These are phyloP conservation scores for Caracal caracal DNA, from an alignment of 2,113 vertebrate species.

Conservation along the genomic window DNA sequence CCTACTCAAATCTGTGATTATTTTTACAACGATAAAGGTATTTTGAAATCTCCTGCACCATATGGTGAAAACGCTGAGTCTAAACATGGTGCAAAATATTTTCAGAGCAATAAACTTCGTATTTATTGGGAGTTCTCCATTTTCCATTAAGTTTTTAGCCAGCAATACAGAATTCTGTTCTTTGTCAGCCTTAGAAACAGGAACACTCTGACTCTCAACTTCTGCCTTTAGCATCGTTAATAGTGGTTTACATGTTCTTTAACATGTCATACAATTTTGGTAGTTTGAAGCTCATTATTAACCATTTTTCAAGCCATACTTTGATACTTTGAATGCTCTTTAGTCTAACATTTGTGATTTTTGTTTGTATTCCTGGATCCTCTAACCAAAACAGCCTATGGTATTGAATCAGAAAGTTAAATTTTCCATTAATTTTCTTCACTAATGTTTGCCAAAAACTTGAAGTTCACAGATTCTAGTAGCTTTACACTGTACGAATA, in stretches of 20 bases:
- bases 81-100: background rate
- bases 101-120: background rate
- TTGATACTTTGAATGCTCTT: constrained; percentile 88
- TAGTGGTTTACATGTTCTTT: constrained; percentile 85
- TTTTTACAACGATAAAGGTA: background rate
- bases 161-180: constrained; percentile 91
- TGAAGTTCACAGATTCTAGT: constrained; percentile 93
- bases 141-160: constrained; percentile 94
- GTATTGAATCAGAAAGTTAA: constrained; percentile 95
- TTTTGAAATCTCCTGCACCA: background rate
- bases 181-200: constrained; percentile 86
- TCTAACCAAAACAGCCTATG: constrained; percentile 93
- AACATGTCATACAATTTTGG: constrained; percentile 94
- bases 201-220: constrained; percentile 85
- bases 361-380: constrained; percentile 89
- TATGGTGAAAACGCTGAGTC: background rate
- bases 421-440: constrained; percentile 93
- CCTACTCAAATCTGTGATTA: background rate
- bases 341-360: constrained; percentile 93
- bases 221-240: constrained; percentile 94
- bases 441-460: constrained; percentile 94
- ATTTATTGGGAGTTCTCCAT: constrained; percentile 61
- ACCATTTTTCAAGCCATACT: constrained; percentile 94
- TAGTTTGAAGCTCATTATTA: constrained; percentile 94
- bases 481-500: constrained; percentile 94